phyloP scores from a whole-genome alignment of 2,113 vertebrate genomes.

The Sebastes fasciatus region DNA sequence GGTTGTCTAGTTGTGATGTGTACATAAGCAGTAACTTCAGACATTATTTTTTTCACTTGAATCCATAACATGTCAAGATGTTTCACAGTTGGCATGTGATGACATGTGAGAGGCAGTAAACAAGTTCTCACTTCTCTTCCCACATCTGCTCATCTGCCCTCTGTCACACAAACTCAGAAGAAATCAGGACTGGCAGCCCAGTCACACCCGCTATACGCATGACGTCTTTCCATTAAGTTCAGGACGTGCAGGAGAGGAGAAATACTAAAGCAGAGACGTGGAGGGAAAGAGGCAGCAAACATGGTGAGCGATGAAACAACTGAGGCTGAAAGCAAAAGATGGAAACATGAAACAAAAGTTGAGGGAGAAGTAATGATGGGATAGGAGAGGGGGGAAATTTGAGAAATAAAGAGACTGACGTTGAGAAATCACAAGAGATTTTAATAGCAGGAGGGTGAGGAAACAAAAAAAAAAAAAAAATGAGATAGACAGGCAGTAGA shows the following conservation, averaged over 20 bases:
- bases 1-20: background rate
- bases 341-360: constrained; percentile 35
- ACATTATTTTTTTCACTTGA: background rate
- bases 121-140: background rate
- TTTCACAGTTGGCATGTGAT: background rate
- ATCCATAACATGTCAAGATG: background rate
- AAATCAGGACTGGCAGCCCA: constrained; percentile 3
- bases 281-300: background rate
- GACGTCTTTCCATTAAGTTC: constrained; percentile 37
- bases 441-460: constrained; percentile 6
- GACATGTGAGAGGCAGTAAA: background rate
- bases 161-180: background rate
- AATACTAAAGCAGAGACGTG: background rate
- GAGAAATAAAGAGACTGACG: constrained; percentile 4
- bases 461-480: background rate
- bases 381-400: background rate
- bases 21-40: background rate
- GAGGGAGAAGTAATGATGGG: background rate
- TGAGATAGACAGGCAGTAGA: background rate
- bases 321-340: constrained; percentile 41
- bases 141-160: constrained; percentile 15
- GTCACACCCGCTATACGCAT: background rate
- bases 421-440: constrained; percentile 8
- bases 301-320: constrained; percentile 18
- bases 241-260: constrained; percentile 4